phyloP scores from a whole-genome alignment of 2,113 vertebrate genomes.

The Ginglymostoma cirratum region DNA sequence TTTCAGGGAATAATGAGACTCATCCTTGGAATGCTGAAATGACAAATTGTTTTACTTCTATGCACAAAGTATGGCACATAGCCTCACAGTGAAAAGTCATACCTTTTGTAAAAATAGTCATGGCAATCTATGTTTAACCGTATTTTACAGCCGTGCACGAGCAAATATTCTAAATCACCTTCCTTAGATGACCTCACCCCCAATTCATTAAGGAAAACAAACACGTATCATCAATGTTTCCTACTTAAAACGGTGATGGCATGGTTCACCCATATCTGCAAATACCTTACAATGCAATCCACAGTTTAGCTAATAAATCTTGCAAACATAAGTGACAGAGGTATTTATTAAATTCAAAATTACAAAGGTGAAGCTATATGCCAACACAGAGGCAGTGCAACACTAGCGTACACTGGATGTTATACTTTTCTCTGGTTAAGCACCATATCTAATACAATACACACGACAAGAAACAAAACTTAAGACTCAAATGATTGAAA shows the following conservation, averaged over 20 bases:
- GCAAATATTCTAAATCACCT: not conserved
- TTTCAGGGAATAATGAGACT: not conserved
- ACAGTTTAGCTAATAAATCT: not conserved
- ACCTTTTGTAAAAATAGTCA: not conserved
- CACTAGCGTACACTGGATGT: not conserved
- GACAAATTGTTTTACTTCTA: not conserved
- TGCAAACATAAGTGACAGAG: not conserved
- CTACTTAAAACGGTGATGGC: not conserved
- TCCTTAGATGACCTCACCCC: not conserved
- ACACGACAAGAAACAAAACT: not conserved
- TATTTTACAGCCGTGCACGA: not conserved
- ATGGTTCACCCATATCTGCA: not conserved
- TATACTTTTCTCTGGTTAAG: not conserved
- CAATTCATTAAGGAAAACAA: not conserved
- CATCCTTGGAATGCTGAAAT: not conserved
- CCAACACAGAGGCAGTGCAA: not conserved
- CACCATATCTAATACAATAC: not conserved
- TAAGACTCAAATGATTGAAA: not conserved
- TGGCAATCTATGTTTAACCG: not conserved
- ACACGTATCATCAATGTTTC: not conserved
- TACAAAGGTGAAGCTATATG: not conserved
- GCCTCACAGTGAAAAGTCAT: not conserved
- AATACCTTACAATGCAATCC: not conserved
- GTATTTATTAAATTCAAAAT: not conserved
- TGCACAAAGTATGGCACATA: not conserved